Evolutionary conservation across 2,797 vertebrate species (phyloP).

Genomic region (Pristis pectinata): DNA sequence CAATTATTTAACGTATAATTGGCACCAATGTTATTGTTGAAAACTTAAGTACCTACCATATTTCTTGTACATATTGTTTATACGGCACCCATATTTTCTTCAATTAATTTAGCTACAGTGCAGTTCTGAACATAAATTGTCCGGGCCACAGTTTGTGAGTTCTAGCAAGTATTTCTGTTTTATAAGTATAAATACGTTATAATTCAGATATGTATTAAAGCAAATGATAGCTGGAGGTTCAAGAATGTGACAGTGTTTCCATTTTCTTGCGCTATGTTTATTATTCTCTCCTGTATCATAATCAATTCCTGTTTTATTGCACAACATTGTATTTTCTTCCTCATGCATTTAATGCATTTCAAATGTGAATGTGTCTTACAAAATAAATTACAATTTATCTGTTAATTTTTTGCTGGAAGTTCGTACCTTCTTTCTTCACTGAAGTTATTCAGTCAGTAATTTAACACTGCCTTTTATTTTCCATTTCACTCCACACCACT

Average conservation of each 20-base stretch:
- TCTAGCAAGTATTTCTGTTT: background rate
- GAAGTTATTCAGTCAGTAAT: background rate
- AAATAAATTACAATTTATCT: conserved; percentile 14
- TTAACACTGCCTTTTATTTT: background rate
- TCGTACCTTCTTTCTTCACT: background rate
- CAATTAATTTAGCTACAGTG: background rate
- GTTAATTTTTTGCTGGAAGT: background rate
- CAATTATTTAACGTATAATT: conserved; percentile 14
- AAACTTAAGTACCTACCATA: background rate
- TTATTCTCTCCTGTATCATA: conserved; percentile 18
- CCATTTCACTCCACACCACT: background rate
- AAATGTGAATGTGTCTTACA: conserved; percentile 32
- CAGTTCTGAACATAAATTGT: background rate
- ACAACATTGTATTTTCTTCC: background rate
- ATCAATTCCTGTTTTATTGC: conserved; percentile 31
- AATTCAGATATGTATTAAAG: background rate
- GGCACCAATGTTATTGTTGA: background rate
- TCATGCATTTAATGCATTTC: background rate
- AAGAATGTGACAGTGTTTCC: conserved; percentile 4
- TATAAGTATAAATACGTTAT: background rate
- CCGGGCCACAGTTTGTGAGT: background rate
- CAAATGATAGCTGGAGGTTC: background rate
- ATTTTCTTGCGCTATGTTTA: background rate
- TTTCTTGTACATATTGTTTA: conserved; percentile 26
- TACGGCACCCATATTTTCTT: background rate